Percentiles rank a stretch among this genome's conserved stretches.
Conservation (phyloP, 2,797 vertebrate genomes). For the Notamacropus eugenii region DNA sequence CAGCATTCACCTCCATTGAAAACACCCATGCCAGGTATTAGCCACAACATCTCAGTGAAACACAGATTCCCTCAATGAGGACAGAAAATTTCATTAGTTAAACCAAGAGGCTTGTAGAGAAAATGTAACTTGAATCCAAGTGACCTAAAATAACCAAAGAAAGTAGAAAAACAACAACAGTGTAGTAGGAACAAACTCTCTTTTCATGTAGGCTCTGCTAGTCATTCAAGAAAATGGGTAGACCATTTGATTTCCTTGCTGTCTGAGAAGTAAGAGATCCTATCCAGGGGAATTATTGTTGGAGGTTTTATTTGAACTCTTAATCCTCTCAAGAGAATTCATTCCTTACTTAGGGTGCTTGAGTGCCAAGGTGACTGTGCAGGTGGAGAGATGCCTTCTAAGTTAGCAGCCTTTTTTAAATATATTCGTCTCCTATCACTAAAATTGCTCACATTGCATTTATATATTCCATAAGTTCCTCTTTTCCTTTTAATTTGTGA, state of each 20-base stretch:
- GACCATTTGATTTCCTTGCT: not conserved
- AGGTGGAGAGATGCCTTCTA: not conserved
- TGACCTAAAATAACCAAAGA: not conserved
- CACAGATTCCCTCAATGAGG: conserved; percentile 9
- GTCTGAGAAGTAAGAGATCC: not conserved
- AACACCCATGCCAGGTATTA: not conserved
- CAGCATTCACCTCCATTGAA: not conserved
- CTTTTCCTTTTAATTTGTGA: not conserved
- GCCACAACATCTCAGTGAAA: not conserved
- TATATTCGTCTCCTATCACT: not conserved
- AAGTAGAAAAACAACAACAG: not conserved
- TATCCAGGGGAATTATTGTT: not conserved
- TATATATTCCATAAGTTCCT: not conserved
- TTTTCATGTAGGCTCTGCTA: not conserved
- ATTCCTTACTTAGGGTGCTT: not conserved
- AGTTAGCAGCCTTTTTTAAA: not conserved
- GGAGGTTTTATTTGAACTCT: not conserved
- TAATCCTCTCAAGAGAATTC: not conserved
- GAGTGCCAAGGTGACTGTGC: not conserved
- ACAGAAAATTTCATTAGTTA: conserved; percentile 25
- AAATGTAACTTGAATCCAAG: conserved; percentile 2
- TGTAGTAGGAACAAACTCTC: not conserved
- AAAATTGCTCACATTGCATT: not conserved
- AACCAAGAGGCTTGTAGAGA: conserved; percentile 1
- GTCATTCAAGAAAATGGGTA: not conserved